Conservation (phyloP, 2,888 invertebrate genomes). For the Globia sparganii region DNA sequence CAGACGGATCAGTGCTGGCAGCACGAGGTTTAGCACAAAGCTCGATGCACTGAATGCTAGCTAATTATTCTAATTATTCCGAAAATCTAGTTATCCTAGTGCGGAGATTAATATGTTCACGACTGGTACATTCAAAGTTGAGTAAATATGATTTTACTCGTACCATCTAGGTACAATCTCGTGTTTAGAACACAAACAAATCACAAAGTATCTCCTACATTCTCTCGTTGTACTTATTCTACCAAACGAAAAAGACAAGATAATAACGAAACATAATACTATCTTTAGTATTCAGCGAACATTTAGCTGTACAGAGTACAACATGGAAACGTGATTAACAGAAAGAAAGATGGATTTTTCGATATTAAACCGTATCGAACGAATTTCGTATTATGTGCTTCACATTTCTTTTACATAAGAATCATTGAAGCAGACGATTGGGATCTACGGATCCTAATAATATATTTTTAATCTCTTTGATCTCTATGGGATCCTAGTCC, state of each 20-base stretch:
- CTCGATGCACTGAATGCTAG: slow-evolving; percentile 15
- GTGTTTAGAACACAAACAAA: slow-evolving; percentile 34
- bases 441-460: slow-evolving; percentile 62
- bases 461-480: slow-evolving; percentile 70
- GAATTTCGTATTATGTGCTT: slow-evolving; percentile 46
- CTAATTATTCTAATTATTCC: slow-evolving; percentile 29
- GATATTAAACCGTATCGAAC: slow-evolving; percentile 61
- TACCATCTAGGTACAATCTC: slow-evolving; percentile 19
- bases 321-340: slow-evolving; percentile 57
- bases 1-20: slow-evolving; percentile 21
- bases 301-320: slow-evolving; percentile 49
- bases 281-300: slow-evolving; percentile 56
- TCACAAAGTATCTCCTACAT: slow-evolving; percentile 23
- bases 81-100: slow-evolving; percentile 8
- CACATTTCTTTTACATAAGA: slow-evolving; percentile 57
- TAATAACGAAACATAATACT: slow-evolving; percentile 41
- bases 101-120: neutral
- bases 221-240: slow-evolving; percentile 28
- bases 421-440: slow-evolving; percentile 57
- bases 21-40: slow-evolving; percentile 25
- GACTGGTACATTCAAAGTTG: neutral
- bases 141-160: slow-evolving; percentile 13
- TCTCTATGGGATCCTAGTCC: slow-evolving; percentile 49
- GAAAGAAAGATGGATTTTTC: slow-evolving; percentile 54
- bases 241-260: slow-evolving; percentile 33